A percentile compares a stretch with the other conserved stretches of the same genome.
Conservation (phyloP, 2,113 vertebrate species). For the Leucopternis melanops region DNA sequence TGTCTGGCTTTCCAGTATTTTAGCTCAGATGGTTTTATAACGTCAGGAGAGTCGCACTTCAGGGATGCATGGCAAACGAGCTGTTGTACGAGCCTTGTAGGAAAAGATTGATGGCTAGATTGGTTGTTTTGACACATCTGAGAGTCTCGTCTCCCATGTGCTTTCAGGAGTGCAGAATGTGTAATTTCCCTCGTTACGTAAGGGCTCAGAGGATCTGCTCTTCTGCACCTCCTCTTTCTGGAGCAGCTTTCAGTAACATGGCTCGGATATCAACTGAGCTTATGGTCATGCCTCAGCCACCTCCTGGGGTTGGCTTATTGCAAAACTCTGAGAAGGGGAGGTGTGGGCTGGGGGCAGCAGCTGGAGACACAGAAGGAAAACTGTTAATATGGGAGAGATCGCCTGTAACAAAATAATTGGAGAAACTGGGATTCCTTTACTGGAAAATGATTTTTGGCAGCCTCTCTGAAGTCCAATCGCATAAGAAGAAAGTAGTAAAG, state of each 20-base stretch:
- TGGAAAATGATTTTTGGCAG: background rate
- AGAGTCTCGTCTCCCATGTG: background rate
- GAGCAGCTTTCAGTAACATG: background rate
- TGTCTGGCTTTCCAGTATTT: background rate
- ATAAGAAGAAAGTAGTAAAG: background rate
- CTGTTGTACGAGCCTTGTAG: background rate
- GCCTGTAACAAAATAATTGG: background rate
- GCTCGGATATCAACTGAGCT: background rate
- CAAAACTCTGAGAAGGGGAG: background rate
- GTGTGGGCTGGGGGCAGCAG: background rate
- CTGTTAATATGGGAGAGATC: background rate
- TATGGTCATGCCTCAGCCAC: background rate
- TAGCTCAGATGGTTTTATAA: background rate
- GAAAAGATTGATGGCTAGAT: background rate
- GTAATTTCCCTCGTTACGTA: background rate
- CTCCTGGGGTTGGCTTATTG: background rate
- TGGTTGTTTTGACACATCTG: slow-evolving; percentile 3
- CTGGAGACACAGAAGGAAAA: background rate
- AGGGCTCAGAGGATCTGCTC: background rate
- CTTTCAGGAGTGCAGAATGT: background rate
- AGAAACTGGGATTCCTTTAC: background rate
- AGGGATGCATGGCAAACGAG: rapidly evolving
- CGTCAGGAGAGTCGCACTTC: background rate
- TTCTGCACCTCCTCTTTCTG: background rate
- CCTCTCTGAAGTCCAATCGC: background rate